phyloP scores from a whole-genome alignment of 2,113 vertebrate genomes.

The Bos taurus region ARS-UCD2.0 NC_037331.1:119531501-119532000 shows the following conservation, averaged over 20 bases:
- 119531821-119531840: conserved; percentile 57
- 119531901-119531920: background rate
- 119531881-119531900: background rate
- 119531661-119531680: conserved; percentile 49
- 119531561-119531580: conserved; percentile 74
- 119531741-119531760: background rate
- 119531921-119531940: background rate
- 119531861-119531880: background rate
- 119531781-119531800: fast-evolving
- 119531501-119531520: conserved; percentile 54
- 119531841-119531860: conserved; percentile 61
- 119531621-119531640: conserved; percentile 73
- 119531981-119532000: too few species aligned
- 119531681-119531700: conserved; percentile 55
- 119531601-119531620: conserved; percentile 27
- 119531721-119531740: conserved; percentile 56
- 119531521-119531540: conserved; percentile 23
- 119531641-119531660: conserved; percentile 44
- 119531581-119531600: conserved; percentile 61
- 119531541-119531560: conserved; percentile 49
- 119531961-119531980: background rate
- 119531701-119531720: conserved; percentile 62
- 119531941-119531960: background rate
- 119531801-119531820: background rate
- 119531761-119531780: conserved; percentile 29